Base-by-base conservation (phyloP, 1,140 invertebrate genomes). In the Papilio glaucus region DNA sequence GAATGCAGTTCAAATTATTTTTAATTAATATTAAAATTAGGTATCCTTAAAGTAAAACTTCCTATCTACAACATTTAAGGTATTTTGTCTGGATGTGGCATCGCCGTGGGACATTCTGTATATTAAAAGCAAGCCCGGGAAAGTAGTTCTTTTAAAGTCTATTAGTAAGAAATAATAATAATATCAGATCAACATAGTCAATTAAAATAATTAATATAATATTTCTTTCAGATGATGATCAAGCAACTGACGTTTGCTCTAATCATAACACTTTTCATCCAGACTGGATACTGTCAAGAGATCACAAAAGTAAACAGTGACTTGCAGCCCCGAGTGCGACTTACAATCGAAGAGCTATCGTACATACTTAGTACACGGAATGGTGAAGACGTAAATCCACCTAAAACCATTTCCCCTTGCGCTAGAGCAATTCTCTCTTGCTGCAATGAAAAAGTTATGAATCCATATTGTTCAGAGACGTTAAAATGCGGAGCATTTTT, bases 361-460 rank as follows among this genome's bases (percentile, higher is more conserved):
- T 91, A 83, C 42, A 88, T 93, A 42, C 60, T 88, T 0, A 53
- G 84, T 77, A 76, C 73, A 3, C 81, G 87, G 60, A 72, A 65
- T 21, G 88, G 90, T 7, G 60, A 76, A 18, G 15, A 61, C 9
- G 60, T 60, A 7, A 13, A 37, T 60, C 71, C 53, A 45, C 85
- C 87, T 1, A 87, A 82, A 62, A 69, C 12, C 5, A 61, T 93
- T 9, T 82, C 89, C 6, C 88, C 88, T 0, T 93, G 90, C 39
- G 90, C 90, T 0, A 75, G 87, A 76, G 89, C 90, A 0, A 91
- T 92, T 37, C 69, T 92, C 4, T 82, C 85, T 1, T 92, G 90
- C 61, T 90, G 89, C 65, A 79, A 85, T 6, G 76, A 79, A 1
- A 80, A 82, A 18, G 73, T 77, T 0, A 91, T 92, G 49, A 88